Conservation (phyloP, 2,797 vertebrate genomes). For the Poeciliopsis presidionis region DNA sequence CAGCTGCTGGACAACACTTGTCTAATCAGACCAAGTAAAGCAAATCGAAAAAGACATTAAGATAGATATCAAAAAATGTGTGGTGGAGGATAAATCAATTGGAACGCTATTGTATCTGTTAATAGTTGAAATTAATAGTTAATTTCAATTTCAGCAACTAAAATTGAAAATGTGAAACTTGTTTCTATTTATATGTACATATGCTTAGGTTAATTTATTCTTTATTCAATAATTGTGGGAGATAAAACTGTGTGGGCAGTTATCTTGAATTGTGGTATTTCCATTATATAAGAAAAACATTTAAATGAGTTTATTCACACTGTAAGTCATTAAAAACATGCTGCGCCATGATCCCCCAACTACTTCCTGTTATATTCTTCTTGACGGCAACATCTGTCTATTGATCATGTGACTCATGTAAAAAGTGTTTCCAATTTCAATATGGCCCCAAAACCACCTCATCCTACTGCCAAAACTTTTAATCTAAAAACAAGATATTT, state of each 20-base stretch:
- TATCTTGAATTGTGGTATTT: not conserved
- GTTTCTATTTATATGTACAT: not conserved
- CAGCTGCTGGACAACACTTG: conserved; percentile 8
- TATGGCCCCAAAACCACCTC: too few relatives aligned
- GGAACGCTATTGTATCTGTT: not conserved
- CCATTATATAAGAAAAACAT: too few relatives aligned
- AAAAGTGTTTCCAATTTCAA: too few relatives aligned
- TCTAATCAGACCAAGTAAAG: not conserved
- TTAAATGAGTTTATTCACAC: too few relatives aligned
- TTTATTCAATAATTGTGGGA: not conserved
- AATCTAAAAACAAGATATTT: too few relatives aligned
- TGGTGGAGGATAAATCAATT: not conserved
- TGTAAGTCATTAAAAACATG: too few relatives aligned
- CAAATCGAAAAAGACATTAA: not conserved
- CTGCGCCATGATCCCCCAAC: too few relatives aligned
- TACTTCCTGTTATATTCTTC: too few relatives aligned
- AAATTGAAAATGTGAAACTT: not conserved
- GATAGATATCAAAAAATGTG: not conserved
- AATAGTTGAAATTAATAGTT: not conserved
- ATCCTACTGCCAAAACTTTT: too few relatives aligned
- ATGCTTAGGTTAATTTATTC: not conserved
- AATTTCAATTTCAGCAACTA: not conserved
- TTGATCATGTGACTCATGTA: too few relatives aligned
- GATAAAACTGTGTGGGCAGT: not conserved
- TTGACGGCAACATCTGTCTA: too few relatives aligned